Evolutionary conservation across 2,888 invertebrate species (phyloP).

Genomic region (Merodon equestris): DNA sequence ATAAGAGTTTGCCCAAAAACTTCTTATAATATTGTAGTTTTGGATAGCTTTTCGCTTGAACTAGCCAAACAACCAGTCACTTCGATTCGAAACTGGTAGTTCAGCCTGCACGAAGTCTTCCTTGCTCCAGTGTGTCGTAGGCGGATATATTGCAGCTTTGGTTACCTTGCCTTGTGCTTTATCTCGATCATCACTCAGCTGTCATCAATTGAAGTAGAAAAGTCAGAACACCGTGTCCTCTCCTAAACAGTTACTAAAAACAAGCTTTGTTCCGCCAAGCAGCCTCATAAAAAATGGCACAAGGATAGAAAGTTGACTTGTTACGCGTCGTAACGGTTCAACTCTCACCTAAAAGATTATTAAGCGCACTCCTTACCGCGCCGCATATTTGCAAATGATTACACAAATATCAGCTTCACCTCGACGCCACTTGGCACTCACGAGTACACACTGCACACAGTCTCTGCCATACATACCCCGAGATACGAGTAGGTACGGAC

Average conservation of each 20-base stretch:
- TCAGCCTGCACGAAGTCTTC: too few relatives aligned
- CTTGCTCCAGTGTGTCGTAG: too few relatives aligned
- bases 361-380: slow-evolving; percentile 18
- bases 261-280: slow-evolving; percentile 17
- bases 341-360: slow-evolving; percentile 52
- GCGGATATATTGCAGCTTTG: too few relatives aligned
- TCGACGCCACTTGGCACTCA: slow-evolving; percentile 10
- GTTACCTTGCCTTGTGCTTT: too few relatives aligned
- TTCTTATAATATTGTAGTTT: too few relatives aligned
- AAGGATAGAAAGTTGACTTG: slow-evolving; percentile 66
- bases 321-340: slow-evolving; percentile 55
- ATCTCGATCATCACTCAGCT: too few relatives aligned
- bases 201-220: too few relatives aligned
- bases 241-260: slow-evolving; percentile 26
- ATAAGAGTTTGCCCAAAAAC: too few relatives aligned
- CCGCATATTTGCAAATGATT: slow-evolving; percentile 40
- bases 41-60: too few relatives aligned
- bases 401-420: slow-evolving; percentile 33
- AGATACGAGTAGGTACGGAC: slow-evolving; percentile 11
- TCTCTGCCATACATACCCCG: slow-evolving; percentile 24
- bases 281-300: slow-evolving; percentile 47
- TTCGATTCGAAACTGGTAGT: too few relatives aligned
- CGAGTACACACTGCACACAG: background rate
- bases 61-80: too few relatives aligned
- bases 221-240: too few relatives aligned